Evolutionary conservation across 2,113 vertebrate genomes (phyloP), one percentile per base, ranked within the genome.

Genomic region (human (Homo sapiens)): DNA sequence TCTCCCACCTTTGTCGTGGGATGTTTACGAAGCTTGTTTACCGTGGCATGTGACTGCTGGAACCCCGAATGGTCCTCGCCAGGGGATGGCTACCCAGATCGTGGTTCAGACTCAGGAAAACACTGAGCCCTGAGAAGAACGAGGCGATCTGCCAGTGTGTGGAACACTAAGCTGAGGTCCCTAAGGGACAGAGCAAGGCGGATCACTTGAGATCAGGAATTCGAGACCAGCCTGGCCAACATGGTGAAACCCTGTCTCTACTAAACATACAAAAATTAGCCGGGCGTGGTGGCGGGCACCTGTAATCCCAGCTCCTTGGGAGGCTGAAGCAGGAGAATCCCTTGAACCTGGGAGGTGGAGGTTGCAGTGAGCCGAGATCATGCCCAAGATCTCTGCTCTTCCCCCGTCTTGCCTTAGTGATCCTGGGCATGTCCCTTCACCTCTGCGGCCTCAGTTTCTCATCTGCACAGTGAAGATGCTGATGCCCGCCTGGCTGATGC

Each of bases 371-470:
- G 6, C 1, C 7, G 7, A 35, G 32, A 68, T 68, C 32, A 16
- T 0, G 16, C 66, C 66, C 13, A 14, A 73, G 86, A 32, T 27
- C 30, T 45, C 57, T 35, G 8, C 0, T n/a, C 40, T 75, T 27
- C 1, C 23, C 72, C 13, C 5, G 0, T 14, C 79, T 59, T 6
- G 5, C 91, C 38, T 27, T 1, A 0, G 13, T n/a, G 80, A 55
- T 78, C 70, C 80, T 5, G 17, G n/a, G 55, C 75, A 12, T 0
- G 14, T 50, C n/a, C 25, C 93, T 55, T 11, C 52, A 3, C 55
- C 82, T 57, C 59, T 8, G 68, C 2, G 93, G 93, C 78, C 95
- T 93, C 93, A 7, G 76, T 70, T 50, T 84, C 79, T 83, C 68
- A 0, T 17, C 1, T 8, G 68, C 57, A 40, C 68, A 30, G 0